Base-by-base conservation (phyloP, 2,888 invertebrate genomes). In the Fragum fragum region DNA sequence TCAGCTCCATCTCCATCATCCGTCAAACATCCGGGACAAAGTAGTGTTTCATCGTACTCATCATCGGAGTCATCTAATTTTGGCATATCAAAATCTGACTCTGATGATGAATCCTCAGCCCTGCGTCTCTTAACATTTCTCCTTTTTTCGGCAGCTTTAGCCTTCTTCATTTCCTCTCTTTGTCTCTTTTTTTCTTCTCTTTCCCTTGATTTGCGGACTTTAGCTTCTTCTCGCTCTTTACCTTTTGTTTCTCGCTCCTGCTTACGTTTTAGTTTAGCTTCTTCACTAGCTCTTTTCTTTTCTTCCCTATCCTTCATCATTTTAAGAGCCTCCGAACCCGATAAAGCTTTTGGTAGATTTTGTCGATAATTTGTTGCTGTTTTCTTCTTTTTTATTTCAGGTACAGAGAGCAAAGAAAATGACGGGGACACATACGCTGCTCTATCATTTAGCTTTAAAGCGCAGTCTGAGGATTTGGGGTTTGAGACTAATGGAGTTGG, bases 341-440 rank as follows among this genome's bases (percentile, higher is more conserved):
- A 72, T 16, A 72, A 21, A 23, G 72, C 72, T 57, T 72, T 72
- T 16, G 72, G 72, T 11, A 72, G 72, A 23, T 57, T 72, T 11
- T 32, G n/a, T 14, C 57, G 18, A 16, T 53, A 26, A 21, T 26
- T 32, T 14, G 18, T 57, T 23, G 26, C 18, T 16, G 2, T 1
- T 21, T 71, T 55, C 21, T 63, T 73, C n/a, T 16, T 28, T 63
- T 53, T 75, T 18, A 53, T 18, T 32, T 73, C 73, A 16, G 73
- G 73, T 6, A 73, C 63, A 29, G 47, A 5, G 1, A 66, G 36
- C 3, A 52, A 9, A 18, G 47, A 42, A 63, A 73, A 73, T 6
- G 73, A 59, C 26, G 36, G 28, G 6, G 73, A 73, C n/a, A 72
- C 72, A 32, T 42, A 68, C 9, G 3, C n/a, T 1, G 14, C 1